Evolutionary conservation across 2,888 invertebrate species (phyloP).

Genomic region (Idaea dimidiata): DNA sequence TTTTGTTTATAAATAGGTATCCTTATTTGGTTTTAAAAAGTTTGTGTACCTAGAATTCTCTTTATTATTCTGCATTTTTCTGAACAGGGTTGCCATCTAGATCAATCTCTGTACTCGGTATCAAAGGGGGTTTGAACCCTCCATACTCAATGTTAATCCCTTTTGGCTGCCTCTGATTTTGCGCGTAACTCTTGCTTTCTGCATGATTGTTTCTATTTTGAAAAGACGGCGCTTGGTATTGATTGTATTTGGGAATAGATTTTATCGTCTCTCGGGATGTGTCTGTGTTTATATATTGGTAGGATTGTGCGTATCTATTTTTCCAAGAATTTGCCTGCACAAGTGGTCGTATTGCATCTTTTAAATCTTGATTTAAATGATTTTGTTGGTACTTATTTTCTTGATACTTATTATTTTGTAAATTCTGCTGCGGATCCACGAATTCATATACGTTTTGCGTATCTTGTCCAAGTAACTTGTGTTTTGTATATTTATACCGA

Average conservation of each 20-base stretch:
- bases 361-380: not conserved
- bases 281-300: slow-evolving; percentile 51
- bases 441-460: not conserved
- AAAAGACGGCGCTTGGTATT: not conserved
- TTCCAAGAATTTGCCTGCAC: not conserved
- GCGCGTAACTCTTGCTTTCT: slow-evolving; percentile 53
- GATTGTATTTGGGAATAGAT: slow-evolving; percentile 11
- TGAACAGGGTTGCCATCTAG: slow-evolving; percentile 85
- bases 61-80: slow-evolving; percentile 34
- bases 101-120: slow-evolving; percentile 90
- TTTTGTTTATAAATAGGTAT: too few relatives aligned
- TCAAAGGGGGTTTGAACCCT: slow-evolving; percentile 89
- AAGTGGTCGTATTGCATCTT: not conserved
- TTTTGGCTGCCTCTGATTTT: slow-evolving; percentile 63
- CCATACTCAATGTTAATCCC: slow-evolving; percentile 88
- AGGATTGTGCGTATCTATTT: slow-evolving; percentile 64
- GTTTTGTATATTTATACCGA: slow-evolving; percentile 22
- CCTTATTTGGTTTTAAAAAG: not conserved
- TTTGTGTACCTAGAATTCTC: not conserved
- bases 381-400: not conserved
- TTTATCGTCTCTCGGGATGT: not conserved
- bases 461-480: slow-evolving; percentile 3
- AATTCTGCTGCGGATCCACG: not conserved
- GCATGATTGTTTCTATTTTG: not conserved
- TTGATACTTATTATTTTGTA: not conserved